phyloP scores from a whole-genome alignment of 2,888 invertebrate genomes.

The Chalcosyrphus nemorum region DNA sequence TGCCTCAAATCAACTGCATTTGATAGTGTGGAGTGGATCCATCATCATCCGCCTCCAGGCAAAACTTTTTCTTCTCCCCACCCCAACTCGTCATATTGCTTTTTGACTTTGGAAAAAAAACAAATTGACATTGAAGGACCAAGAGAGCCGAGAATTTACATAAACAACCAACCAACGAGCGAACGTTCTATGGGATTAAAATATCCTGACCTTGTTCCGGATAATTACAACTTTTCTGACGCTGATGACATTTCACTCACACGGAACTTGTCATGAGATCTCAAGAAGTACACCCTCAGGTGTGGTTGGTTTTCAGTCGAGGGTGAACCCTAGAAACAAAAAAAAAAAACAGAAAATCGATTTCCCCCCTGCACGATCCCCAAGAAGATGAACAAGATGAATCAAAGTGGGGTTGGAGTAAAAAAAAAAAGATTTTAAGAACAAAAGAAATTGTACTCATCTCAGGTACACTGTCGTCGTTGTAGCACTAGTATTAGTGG shows the following conservation, averaged over 20 bases:
- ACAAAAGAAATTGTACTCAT: not conserved
- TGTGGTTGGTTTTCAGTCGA: not conserved
- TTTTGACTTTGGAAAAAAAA: constrained; percentile 40
- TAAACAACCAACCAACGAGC: constrained; percentile 22
- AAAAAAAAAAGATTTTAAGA: constrained; percentile 3
- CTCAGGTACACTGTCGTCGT: not conserved
- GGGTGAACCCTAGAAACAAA: not conserved
- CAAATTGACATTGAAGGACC: constrained; percentile 4
- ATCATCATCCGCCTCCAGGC: not conserved
- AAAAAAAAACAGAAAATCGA: constrained; percentile 6
- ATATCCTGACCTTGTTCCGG: constrained; percentile 58
- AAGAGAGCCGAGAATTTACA: constrained; percentile 17
- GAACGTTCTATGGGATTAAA: not conserved
- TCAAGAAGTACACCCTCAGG: constrained; percentile 34
- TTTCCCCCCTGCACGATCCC: not conserved
- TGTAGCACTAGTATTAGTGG: not conserved
- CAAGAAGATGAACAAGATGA: not conserved
- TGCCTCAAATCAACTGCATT: constrained; percentile 17
- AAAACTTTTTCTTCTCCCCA: not conserved
- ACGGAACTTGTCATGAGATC: constrained; percentile 27
- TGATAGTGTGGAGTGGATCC: not conserved
- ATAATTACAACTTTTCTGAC: constrained; percentile 44
- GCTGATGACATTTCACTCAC: constrained; percentile 46
- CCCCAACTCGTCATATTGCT: not conserved
- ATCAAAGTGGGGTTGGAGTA: not conserved